These are phyloP conservation scores for Caenorhabditis latens DNA, from an alignment of 1,140 invertebrate genomes.

Conservation along the genomic window DNA sequence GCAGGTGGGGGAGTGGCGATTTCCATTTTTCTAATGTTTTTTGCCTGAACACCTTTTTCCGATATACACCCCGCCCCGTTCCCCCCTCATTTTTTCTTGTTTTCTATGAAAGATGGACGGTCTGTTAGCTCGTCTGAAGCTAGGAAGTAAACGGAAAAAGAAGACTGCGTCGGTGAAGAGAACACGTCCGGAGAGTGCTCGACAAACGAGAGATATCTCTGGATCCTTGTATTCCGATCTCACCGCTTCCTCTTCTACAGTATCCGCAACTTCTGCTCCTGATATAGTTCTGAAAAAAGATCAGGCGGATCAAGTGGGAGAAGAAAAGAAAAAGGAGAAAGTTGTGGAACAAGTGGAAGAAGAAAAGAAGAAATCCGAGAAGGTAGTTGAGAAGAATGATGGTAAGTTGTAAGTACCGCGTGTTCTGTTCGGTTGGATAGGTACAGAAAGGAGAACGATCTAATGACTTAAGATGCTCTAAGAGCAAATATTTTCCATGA, in stretches of 20 bases:
- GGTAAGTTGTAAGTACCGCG: not conserved
- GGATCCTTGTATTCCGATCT: slow-evolving; percentile 19
- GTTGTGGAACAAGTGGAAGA: not conserved
- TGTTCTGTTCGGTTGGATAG: not conserved
- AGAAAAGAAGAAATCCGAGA: not conserved
- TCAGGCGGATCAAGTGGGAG: slow-evolving; percentile 2
- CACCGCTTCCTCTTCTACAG: slow-evolving; percentile 16
- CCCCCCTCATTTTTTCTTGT: not conserved
- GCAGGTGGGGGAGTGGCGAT: slow-evolving; percentile 16
- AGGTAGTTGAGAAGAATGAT: not conserved
- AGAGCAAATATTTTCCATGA: slow-evolving; percentile 18
- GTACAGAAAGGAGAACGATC: not conserved
- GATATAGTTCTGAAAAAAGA: slow-evolving; percentile 9
- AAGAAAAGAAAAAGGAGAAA: not conserved
- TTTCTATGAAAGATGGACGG: not conserved
- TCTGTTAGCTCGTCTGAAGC: slow-evolving; percentile 24
- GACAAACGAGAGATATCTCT: not conserved
- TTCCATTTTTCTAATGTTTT: slow-evolving; percentile 33
- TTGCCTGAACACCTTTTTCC: slow-evolving; percentile 44
- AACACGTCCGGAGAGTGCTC: slow-evolving; percentile 32
- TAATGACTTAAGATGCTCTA: not conserved
- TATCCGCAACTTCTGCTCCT: slow-evolving; percentile 30
- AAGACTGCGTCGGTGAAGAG: slow-evolving; percentile 4
- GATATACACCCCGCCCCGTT: not conserved
- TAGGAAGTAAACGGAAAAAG: slow-evolving; percentile 38